Conservation (phyloP, 2,113 vertebrate genomes). For the Alces alces region DNA sequence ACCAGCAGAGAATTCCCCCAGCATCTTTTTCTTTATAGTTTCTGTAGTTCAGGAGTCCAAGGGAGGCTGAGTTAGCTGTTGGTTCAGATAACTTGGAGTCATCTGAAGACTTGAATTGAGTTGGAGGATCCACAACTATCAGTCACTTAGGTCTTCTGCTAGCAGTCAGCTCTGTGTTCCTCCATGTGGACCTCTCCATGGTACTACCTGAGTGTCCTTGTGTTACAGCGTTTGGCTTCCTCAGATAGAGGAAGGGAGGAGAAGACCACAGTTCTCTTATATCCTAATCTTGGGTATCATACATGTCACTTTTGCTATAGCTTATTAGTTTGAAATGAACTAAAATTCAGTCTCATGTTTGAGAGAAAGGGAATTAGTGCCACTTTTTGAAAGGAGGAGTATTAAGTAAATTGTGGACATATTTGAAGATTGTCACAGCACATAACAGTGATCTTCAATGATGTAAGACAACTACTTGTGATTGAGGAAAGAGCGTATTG, state of each 20-base stretch:
- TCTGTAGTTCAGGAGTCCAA: neutral
- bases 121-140: neutral
- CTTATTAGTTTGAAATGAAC: neutral
- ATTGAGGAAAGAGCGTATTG: neutral
- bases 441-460: neutral
- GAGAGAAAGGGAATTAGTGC: neutral
- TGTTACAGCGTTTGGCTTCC: neutral
- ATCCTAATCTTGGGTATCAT: neutral
- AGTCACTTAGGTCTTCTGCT: neutral
- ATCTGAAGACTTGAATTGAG: neutral
- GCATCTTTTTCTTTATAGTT: rapidly evolving
- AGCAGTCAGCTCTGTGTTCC: neutral
- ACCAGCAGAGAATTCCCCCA: neutral
- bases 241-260: neutral
- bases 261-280: neutral
- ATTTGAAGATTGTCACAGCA: neutral
- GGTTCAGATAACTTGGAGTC: neutral
- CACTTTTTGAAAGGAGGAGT: neutral
- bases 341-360: neutral
- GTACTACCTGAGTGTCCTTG: neutral
- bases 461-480: neutral
- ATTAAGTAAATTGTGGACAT: neutral
- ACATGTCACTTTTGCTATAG: neutral
- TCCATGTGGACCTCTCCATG: neutral
- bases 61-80: neutral